phyloP scores from a whole-genome alignment of 2,888 invertebrate genomes.

The Eupithecia exiguata region DNA sequence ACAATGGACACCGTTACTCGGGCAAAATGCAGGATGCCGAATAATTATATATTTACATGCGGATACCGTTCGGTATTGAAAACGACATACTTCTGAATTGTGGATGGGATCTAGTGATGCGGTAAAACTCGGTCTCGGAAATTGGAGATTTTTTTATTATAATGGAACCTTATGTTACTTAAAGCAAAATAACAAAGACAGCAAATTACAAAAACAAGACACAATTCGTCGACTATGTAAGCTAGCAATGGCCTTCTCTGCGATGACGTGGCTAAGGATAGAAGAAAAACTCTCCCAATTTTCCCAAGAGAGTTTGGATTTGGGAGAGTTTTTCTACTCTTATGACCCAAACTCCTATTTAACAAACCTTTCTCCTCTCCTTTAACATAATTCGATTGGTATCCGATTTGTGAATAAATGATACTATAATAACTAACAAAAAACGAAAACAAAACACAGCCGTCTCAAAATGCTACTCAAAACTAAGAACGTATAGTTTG shows the following conservation, averaged over 20 bases:
- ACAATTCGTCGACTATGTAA: background rate
- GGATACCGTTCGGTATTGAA: constrained; percentile 64
- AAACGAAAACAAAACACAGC: background rate
- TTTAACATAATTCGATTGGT: no score
- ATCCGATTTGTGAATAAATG: no score
- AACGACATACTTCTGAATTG: constrained; percentile 43
- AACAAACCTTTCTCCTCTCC: no score
- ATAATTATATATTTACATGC: constrained; percentile 76
- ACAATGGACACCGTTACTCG: constrained; percentile 74
- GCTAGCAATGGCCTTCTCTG: background rate
- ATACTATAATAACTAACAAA: background rate
- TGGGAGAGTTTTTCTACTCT: background rate
- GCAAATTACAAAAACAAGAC: background rate
- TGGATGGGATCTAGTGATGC: constrained; percentile 21
- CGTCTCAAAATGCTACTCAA: background rate
- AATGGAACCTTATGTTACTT: background rate
- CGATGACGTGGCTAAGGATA: background rate
- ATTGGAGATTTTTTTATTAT: background rate
- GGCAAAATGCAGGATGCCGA: constrained; percentile 71
- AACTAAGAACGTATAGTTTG: no score
- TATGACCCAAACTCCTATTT: no score
- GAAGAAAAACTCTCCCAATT: no score
- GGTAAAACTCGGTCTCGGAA: constrained; percentile 17
- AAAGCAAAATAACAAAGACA: background rate
- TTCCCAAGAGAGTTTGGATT: background rate